Conservation (phyloP, 2,888 invertebrate species). For the Heliconius cydno region DNA sequence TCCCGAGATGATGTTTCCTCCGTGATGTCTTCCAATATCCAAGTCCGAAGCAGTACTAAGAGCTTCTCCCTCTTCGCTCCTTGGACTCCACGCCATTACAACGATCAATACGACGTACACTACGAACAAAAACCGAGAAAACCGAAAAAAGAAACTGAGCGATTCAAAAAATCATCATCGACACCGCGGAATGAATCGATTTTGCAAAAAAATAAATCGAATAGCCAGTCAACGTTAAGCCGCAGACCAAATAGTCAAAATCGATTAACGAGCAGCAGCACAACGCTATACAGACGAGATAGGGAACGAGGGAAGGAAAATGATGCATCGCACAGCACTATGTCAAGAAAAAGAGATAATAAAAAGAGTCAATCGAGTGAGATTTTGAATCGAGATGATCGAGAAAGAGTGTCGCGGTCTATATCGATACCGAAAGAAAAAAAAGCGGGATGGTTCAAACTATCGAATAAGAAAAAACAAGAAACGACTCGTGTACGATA, state of each 20-base stretch:
- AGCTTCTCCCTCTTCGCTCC: slow-evolving; percentile 93
- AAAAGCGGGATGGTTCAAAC: slow-evolving; percentile 89
- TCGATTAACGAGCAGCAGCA: slow-evolving; percentile 70
- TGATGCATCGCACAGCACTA: slow-evolving; percentile 56
- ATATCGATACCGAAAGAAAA: slow-evolving; percentile 90
- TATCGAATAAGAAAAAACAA: slow-evolving; percentile 80
- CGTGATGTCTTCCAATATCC: slow-evolving; percentile 84
- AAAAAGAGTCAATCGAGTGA: slow-evolving; percentile 86
- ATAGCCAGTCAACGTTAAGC: slow-evolving; percentile 74
- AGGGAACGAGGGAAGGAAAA: slow-evolving; percentile 62
- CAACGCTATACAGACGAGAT: slow-evolving; percentile 73
- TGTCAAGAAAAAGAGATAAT: slow-evolving; percentile 73
- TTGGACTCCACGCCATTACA: slow-evolving; percentile 90
- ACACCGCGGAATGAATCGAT: slow-evolving; percentile 65
- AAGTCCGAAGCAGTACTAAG: slow-evolving; percentile 88
- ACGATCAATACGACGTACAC: slow-evolving; percentile 90
- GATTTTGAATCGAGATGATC: slow-evolving; percentile 79
- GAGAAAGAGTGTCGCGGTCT: slow-evolving; percentile 84
- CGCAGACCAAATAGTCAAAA: slow-evolving; percentile 61
- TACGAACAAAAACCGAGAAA: slow-evolving; percentile 86
- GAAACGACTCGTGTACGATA: slow-evolving; percentile 65
- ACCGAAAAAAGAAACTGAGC: slow-evolving; percentile 60
- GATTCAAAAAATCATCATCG: slow-evolving; percentile 74
- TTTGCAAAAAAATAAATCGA: slow-evolving; percentile 78
- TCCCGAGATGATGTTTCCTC: slow-evolving; percentile 91